Base-by-base conservation (phyloP, 2,888 invertebrate genomes). In the Lasioglossum marginatum region DNA sequence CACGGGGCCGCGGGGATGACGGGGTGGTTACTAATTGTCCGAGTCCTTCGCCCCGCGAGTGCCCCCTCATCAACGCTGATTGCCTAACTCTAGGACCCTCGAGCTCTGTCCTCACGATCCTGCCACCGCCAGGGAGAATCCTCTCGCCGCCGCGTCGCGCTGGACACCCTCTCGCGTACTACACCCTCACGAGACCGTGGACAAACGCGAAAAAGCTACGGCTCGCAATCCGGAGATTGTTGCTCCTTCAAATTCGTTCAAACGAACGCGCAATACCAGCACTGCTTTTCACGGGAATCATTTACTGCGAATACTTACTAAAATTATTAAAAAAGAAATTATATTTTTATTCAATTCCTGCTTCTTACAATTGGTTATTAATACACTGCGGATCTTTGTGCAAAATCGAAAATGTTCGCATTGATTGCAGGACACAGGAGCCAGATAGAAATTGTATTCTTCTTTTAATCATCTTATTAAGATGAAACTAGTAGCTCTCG, bases 51-150 rank as follows among this genome's bases (percentile, higher is more conserved):
- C 88, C 91, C 92, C 89, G 87, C 91, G 86, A 87, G 88, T 90
- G 84, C 90, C 92, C 94, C 93, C 94, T 95, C 95, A 95, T 95
- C 95, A 95, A 91, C 94, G 94, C 93, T 95, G 95, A 95, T 95
- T 95, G 94, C 95, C 94, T 94, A 94, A 94, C 94, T 94, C 94
- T 93, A 94, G 95, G 92, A 93, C 93, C 93, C 94, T 94, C 93
- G 88, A 93, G 91, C 90, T 81, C 85, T 87, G 87, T 90, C 91
- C 90, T 89, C 91, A 83, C 90, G 91, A 91, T 90, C 87, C 89
- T 87, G 72, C 90, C 66, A 78, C 48, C 74, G 73, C 45, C 31
- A 52, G 52, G 78, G 60, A 72, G 85, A 48, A 79, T 86, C 71
- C 85, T 63, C 87, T n/a, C 79, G 66, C 79, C 68, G 87, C 82